Evolutionary conservation across 2,113 vertebrate genomes (phyloP), one percentile per base, ranked within the genome.

Genomic region (Chloroceryle aenea): DNA sequence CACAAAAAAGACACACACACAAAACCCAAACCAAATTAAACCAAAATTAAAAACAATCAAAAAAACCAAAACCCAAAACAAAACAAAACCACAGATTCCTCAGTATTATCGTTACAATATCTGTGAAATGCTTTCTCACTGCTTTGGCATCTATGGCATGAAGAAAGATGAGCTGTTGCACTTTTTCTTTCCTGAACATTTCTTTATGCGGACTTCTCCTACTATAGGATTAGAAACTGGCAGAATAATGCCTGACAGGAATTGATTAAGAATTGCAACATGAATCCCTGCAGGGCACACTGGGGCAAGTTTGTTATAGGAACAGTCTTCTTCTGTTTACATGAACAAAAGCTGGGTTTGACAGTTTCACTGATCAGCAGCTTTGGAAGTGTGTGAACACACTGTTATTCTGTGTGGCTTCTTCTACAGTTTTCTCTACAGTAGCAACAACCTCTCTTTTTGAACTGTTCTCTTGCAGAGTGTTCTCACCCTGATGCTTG

Each of bases 261-360:
- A 96, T 93, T 95, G 91, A 92, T 97, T 89, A 93, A 95, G 96
- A 42, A 95, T 93, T 90, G 86, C 85, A 94, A 69, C 79, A 47
- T 50, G 83, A 96, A 95, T 91, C 91, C 87, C 89, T 91, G 75
- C 85, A 77, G 89, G 90, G 87, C 69, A 92, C 90, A 47, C 22
- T 80, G 95, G 95, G 92, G 89, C 95, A 93, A 95, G 85, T 96
- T 96, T 94, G 96, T 96, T 92, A 95, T 82, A 95, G 91, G 95
- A 95, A 96, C 96, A 96, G 89, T 90, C 95, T 91, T 96, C 87
- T 91, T 95, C 95, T 95, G 95, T 97, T 97, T 96, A 90, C 76
- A 63, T 53, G 96, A 94, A 93, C 96, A 96, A 96, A 96, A 96
- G 95, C 92, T 64, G 92, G 89, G 93, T 85, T 89, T 95, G 94